Base-by-base conservation (phyloP, 2,797 vertebrate genomes). In the Apodemus agrarius region DNA sequence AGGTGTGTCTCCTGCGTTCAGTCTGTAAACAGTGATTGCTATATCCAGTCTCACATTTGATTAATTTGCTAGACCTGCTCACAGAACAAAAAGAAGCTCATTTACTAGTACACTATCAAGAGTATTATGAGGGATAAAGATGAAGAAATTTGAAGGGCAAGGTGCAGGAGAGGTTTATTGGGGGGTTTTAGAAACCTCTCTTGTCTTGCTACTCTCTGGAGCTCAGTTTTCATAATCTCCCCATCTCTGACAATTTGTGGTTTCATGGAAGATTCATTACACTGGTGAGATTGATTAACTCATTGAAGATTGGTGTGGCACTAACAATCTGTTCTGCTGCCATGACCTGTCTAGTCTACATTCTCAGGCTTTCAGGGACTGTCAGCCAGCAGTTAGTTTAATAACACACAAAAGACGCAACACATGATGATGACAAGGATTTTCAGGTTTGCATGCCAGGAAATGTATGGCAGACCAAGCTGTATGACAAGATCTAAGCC, bases 161-260 rank as follows among this genome's bases (percentile, higher is more conserved):
- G 34, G 21, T 37, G 9, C 16, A 4, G 2, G 52, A 2, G 12
- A 37, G 3, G 7, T 12, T 9, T 21, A 24, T 9, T n/a, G n/a
- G n/a, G 4, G 49, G 34, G 21, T 10, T 76, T 57, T 26, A 3
- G 7, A 49, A 6, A 22, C 22, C 21, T 81, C 14, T 17, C 52
- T 52, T 49, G 8, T 10, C 17, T 46, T 22, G n/a, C 19, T 3
- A 13, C 8, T 24, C 29, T 46, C n/a, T 24, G 1, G 11, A 63
- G 40, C 11, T 43, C 29, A 10, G 6, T 8, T 14, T 52, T 29
- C 59, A 2, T 8, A 37, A 78, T 14, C 34, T 65, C 43, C 43
- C 10, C 4, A 49, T 5, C 12, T 75, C 75, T 65, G 22, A 24
- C 34, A 24, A 74, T 74, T 46, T 37, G 26, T 43, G 22, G 12